phyloP scores from a whole-genome alignment of 2,888 invertebrate species.

The Drosophila picticornis region DNA sequence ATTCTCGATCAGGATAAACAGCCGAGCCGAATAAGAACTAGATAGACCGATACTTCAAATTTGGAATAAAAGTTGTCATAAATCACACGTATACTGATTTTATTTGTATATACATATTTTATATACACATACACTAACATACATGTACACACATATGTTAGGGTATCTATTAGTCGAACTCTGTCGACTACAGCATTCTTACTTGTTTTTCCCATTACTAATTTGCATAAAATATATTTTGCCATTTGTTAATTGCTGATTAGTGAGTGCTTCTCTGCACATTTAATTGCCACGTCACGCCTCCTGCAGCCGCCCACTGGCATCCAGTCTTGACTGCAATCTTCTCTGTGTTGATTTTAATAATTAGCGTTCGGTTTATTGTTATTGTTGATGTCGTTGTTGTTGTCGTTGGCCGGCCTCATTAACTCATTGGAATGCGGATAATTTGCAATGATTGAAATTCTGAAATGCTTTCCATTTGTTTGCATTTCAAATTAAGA shows the following conservation, averaged over 20 bases:
- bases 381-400: conserved; percentile 3
- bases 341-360: conserved; percentile 48
- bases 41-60: background rate
- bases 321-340: conserved; percentile 9
- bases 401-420: conserved; percentile 50
- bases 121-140: too few relatives aligned
- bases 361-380: conserved; percentile 61
- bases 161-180: background rate
- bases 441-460: conserved; percentile 77
- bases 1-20: background rate
- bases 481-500: conserved; percentile 73
- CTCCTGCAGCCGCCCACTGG: conserved; percentile 9
- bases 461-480: conserved; percentile 70
- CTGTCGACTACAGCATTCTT: background rate
- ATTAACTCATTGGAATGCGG: conserved; percentile 68
- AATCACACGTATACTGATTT: background rate
- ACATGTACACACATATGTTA: background rate
- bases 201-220: background rate
- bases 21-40: background rate
- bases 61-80: background rate
- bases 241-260: conserved; percentile 72
- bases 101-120: too few relatives aligned
- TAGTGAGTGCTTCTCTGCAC: conserved; percentile 50
- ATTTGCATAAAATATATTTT: conserved; percentile 62
- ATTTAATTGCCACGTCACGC: conserved; percentile 57